Conservation (phyloP, 2,888 invertebrate genomes). For the Philonicus albiceps region DNA sequence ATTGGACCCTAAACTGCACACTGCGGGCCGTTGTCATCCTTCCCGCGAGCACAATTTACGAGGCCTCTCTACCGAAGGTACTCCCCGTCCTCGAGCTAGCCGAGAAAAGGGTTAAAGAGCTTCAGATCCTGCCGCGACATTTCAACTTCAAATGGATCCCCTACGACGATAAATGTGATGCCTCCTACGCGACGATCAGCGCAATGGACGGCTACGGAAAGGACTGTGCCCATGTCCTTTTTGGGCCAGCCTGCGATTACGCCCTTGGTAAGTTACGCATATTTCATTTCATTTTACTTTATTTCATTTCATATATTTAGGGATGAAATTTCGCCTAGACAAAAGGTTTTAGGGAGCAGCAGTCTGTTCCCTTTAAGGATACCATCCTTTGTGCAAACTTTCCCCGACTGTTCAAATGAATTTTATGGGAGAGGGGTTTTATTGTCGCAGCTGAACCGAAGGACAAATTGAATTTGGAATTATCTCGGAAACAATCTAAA, state of each 20-base stretch:
- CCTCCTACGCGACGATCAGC: constrained; percentile 74
- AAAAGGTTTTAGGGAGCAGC: background rate
- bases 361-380: background rate
- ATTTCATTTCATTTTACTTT: background rate
- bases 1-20: constrained; percentile 64
- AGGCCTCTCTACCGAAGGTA: constrained; percentile 70
- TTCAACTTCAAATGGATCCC: constrained; percentile 69
- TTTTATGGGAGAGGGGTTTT: background rate
- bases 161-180: constrained; percentile 78
- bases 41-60: constrained; percentile 68
- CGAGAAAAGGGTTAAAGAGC: constrained; percentile 65
- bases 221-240: constrained; percentile 78
- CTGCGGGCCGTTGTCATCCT: constrained; percentile 73
- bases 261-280: constrained; percentile 72
- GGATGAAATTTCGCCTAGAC: background rate
- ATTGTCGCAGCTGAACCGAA: background rate
- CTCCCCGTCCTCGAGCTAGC: constrained; percentile 71
- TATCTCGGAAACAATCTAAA: background rate
- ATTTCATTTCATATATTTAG: background rate
- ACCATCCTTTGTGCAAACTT: background rate
- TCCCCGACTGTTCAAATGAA: background rate
- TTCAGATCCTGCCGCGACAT: constrained; percentile 68
- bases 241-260: constrained; percentile 84
- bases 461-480: background rate
- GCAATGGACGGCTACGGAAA: constrained; percentile 76